Base-by-base conservation (phyloP, 2,113 vertebrate species). In the Tachuris rubrigastra region DNA sequence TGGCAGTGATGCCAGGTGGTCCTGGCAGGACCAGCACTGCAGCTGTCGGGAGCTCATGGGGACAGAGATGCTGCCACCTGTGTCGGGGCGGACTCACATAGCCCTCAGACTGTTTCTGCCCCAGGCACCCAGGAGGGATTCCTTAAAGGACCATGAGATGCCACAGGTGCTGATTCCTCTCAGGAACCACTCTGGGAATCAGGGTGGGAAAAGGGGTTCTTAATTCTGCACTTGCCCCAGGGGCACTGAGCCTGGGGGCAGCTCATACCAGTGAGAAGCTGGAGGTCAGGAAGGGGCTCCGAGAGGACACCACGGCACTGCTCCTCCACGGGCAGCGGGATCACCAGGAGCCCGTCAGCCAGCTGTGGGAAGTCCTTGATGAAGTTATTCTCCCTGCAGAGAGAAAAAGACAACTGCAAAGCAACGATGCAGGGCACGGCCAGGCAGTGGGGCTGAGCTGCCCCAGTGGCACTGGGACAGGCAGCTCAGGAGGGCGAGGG, bases 351-450 rank as follows among this genome's bases (percentile, higher is more conserved):
- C 49, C 99, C 99, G 0, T 99, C 99, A 0, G 99, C 99, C 73
- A 99, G 97, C 97, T 99, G 99, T 3, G 99, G 99, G 52, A 99
- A 99, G 92, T 99, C 99, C 97, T 99, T 99, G 95, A 99, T 99
- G 97, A 99, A 99, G 97, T 99, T 99, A 94, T 99, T 99, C 97
- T 99, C 99, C 97, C 99, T 99, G 98, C 77, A 92, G 94, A 97
- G 91, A 97, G 89, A 96, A 97, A 97, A 93, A 97, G 52, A 95
- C 78, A 94, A 95, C 93, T 92, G 92, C 89, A 97, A 88, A 92
- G 58, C 46, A 90, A 94, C 60, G 60, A 91, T 78, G 69, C 85
- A 93, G 94, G 84, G 41, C 62, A 78, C 2, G 1, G 87, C 71
- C 23, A 0, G 93, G 86, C 55, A 66, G 66, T 0, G 9, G 33